Evolutionary conservation across 2,113 vertebrate genomes (phyloP).

Genomic region (Tachuris rubrigastra): DNA sequence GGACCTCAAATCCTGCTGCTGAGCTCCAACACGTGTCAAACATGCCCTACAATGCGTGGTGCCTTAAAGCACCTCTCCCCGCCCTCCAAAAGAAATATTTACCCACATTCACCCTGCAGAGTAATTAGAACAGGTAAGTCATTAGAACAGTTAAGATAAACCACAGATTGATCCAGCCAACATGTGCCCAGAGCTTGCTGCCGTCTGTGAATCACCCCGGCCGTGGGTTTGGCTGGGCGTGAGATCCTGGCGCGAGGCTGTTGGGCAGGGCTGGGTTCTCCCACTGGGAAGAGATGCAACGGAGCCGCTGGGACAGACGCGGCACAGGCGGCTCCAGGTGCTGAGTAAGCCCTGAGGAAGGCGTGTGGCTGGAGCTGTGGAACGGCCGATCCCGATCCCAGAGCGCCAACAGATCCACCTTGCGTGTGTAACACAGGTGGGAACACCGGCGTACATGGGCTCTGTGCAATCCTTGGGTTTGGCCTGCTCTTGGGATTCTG

Average conservation of each 20-base stretch:
- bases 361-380: accelerated
- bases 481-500: background rate
- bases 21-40: background rate
- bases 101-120: background rate
- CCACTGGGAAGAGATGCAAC: background rate
- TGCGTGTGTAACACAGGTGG: accelerated
- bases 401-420: accelerated
- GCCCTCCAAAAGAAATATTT: background rate
- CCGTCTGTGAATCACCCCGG: background rate
- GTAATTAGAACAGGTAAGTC: background rate
- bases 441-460: background rate
- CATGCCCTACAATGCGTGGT: background rate
- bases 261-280: background rate
- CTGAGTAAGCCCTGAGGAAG: background rate
- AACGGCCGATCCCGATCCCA: background rate
- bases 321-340: background rate
- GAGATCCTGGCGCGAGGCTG: background rate
- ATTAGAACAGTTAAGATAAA: background rate
- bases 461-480: background rate
- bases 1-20: background rate
- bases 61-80: background rate
- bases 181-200: accelerated
- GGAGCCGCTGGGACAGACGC: background rate
- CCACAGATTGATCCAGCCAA: accelerated
- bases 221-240: background rate